Base-by-base conservation (phyloP, 2,888 invertebrate genomes). In the Shargacucullia verbasci region DNA sequence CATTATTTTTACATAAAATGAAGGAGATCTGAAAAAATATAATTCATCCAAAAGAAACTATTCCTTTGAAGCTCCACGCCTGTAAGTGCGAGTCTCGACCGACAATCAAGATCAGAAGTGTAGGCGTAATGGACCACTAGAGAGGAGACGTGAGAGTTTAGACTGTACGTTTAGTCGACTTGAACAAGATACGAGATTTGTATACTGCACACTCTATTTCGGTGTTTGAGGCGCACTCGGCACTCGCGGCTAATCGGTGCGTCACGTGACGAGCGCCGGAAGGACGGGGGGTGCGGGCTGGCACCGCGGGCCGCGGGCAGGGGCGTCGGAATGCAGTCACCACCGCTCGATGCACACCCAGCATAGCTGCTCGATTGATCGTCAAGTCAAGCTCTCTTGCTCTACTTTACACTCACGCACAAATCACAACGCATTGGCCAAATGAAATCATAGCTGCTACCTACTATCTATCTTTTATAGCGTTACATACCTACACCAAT, bases 221-320 rank as follows among this genome's bases (percentile, higher is more conserved):
- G 90, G 91, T 92, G 88, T 87, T 88, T 86, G 90, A 90, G 88
- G 91, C 91, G 90, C 90, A 90, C 88, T 91, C 90, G 84, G 90
- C 90, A 90, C 88, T 91, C 90, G 86, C 87, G 84, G 92, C 92
- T 93, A 92, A 93, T 93, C 92, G 91, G 82, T 87, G 84, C 87
- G 92, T 92, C 92, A 92, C 92, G 92, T 93, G 93, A 92, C 90
- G 87, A 87, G 83, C 88, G 87, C 88, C 90, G 91, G 92, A 90
- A 92, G 92, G 88, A 87, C 89, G 92, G 86, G 90, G 90, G 91
- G 91, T 82, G 89, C 82, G 86, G 79, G 80, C 76, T 79, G 76
- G 80, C 73, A 77, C 75, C 75, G 76, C 73, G 78, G 81, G 76
- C 79, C 76, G 79, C 76, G 76, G 81, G 76, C 78, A 65, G 79